Base-by-base conservation (phyloP, 1,140 invertebrate genomes). In the Zaprionus gabonicus region DNA sequence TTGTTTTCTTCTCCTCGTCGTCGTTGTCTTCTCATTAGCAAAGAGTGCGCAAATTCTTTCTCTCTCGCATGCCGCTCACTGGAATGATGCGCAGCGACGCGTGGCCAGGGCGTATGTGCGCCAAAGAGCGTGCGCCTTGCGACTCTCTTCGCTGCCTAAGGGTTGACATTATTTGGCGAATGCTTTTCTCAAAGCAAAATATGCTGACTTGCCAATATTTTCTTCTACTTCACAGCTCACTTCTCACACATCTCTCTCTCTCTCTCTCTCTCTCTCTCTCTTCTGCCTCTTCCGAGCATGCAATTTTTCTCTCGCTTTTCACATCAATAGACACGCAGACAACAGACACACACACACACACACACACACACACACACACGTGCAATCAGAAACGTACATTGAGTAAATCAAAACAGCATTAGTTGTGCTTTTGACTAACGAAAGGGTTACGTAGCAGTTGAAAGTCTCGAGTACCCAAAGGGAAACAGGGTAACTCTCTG, bases 371-470 rank as follows among this genome's bases (percentile, higher is more conserved):
- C 51, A 67, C 34, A 46, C 44, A 46, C 41, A 58, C 56, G 17
- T 13, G 12, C 28, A 34, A 25, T 17, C 36, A 46, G 27, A 12
- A 46, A 34, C 17, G 27, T 53, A 74, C 36, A 64, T 17, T 27
- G n/a, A 63, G 46, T 41, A 56, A 83, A 80, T 83, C 71, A 70
- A 70, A 71, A 67, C 67, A 71, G 80, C 82, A 88, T 87, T 87
- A 87, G 78, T 88, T 84, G 84, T 81, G 68, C 84, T 83, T 83
- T 87, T 72, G 23, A 69, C 53, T n/a, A 62, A 31, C 53, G 38
- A 64, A 71, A 56, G 38, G 57, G 49, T 27, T 57, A 55, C 59
- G 41, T 17, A 65, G 12, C 27, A 25, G 65, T 60, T 75, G 72
- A 75, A 51, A 59, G n/a, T 17, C 56, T 25, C 71, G 28, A 17